Percentiles rank a stretch among this genome's conserved stretches.
These are phyloP conservation scores for Nomada ferruginata DNA, from an alignment of 2,888 invertebrate species.

Conservation along the genomic window DNA sequence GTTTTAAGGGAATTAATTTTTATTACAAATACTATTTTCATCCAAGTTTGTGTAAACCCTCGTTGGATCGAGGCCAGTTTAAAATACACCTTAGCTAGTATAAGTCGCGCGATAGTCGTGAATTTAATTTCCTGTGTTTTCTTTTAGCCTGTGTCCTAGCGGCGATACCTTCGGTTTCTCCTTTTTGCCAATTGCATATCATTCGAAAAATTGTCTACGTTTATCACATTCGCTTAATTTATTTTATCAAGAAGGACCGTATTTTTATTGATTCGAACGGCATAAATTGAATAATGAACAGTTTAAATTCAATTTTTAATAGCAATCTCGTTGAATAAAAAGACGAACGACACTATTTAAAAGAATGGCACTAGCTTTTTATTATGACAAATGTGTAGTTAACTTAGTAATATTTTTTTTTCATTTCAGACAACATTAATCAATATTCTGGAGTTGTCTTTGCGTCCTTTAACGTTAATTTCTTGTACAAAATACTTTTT, in stretches of 20 bases:
- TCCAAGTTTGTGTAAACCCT: neutral
- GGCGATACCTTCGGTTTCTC: constrained; percentile 9
- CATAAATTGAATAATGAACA: neutral
- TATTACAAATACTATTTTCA: constrained; percentile 39
- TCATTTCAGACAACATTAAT: no score
- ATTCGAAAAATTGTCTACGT: neutral
- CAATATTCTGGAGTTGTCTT: no score
- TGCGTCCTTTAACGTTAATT: no score
- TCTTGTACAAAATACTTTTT: no score
- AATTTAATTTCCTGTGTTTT: constrained; percentile 9
- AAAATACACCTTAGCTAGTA: constrained; percentile 13
- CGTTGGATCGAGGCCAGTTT: constrained; percentile 47
- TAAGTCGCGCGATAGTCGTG: constrained; percentile 12
- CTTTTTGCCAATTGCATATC: neutral
- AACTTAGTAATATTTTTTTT: neutral
- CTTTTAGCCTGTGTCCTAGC: neutral
- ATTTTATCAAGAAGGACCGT: constrained; percentile 8
- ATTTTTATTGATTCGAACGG: neutral
- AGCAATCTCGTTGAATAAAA: neutral
- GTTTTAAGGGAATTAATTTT: neutral
- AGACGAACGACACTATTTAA: constrained; percentile 20
- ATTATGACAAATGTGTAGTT: no score
- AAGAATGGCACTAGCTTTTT: neutral
- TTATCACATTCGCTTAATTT: neutral
- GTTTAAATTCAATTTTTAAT: constrained; percentile 13